Evolutionary conservation across 2,888 invertebrate genomes (phyloP).

Genomic region (Cryptophagus acutangulus): DNA sequence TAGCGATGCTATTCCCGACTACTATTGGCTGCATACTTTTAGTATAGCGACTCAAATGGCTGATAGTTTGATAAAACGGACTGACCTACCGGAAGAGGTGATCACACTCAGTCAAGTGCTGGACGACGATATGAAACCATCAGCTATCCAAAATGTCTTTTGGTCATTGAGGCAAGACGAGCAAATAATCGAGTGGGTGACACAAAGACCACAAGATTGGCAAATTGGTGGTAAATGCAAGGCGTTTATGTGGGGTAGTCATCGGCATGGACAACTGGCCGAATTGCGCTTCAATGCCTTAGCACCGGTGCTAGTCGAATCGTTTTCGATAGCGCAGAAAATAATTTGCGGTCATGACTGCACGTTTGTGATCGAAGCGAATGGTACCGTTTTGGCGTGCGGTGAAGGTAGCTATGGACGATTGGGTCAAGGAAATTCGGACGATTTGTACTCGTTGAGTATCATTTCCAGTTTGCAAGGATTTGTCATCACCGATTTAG

Average conservation of each 20-base stretch:
- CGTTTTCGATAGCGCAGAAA: constrained; percentile 52
- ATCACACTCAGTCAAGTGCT: constrained; percentile 28
- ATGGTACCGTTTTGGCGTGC: constrained; percentile 57
- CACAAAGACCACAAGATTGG: constrained; percentile 59
- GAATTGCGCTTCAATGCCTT: constrained; percentile 48
- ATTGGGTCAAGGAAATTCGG: constrained; percentile 58
- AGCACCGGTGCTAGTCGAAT: constrained; percentile 47
- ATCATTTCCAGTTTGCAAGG: constrained; percentile 59
- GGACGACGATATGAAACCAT: constrained; percentile 31
- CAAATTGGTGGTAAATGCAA: constrained; percentile 60
- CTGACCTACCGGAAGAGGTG: constrained; percentile 48
- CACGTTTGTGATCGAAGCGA: constrained; percentile 57
- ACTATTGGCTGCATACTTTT: constrained; percentile 56
- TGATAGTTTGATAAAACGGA: constrained; percentile 51
- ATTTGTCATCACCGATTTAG: constrained; percentile 58
- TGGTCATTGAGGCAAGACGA: constrained; percentile 58
- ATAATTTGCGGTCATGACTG: constrained; percentile 63
- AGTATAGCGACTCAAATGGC: constrained; percentile 54
- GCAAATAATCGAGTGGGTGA: constrained; percentile 59
- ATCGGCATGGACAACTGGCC: constrained; percentile 60
- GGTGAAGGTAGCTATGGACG: constrained; percentile 63
- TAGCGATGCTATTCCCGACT: constrained; percentile 45
- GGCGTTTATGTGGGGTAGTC: constrained; percentile 59
- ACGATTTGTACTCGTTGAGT: constrained; percentile 56
- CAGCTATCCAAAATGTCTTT: constrained; percentile 46